phyloP scores from a whole-genome alignment of 2,797 vertebrate genomes.

The Manis javanica region DNA sequence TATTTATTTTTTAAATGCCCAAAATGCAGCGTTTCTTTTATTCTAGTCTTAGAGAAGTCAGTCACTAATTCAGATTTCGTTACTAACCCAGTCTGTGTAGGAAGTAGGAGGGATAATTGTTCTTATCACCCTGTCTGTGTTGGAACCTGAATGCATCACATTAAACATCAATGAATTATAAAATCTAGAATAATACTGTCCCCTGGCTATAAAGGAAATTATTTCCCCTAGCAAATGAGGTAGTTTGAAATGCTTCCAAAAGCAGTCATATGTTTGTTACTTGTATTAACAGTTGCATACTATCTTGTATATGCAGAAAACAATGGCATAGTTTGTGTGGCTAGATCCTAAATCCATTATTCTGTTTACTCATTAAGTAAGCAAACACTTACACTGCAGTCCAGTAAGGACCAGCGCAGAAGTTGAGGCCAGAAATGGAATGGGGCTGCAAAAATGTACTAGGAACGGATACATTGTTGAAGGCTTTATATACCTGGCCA shows the following conservation, averaged over 20 bases:
- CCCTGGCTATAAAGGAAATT: not conserved
- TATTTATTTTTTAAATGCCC: not conserved
- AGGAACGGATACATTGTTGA: not conserved
- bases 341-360: not conserved
- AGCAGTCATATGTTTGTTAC: not conserved
- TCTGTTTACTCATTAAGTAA: not conserved
- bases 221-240: not conserved
- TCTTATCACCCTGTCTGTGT: not conserved
- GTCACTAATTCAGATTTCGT: not conserved
- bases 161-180: not conserved
- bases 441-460: not conserved
- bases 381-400: not conserved
- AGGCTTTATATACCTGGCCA: not conserved
- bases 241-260: slow-evolving; percentile 36
- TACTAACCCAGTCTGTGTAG: not conserved
- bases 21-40: not conserved
- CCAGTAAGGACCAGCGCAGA: not conserved
- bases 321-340: not conserved
- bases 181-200: not conserved
- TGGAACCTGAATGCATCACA: not conserved
- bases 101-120: not conserved
- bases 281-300: not conserved
- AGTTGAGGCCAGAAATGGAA: not conserved
- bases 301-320: not conserved
- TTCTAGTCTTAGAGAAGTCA: not conserved